Conservation (phyloP, 2,113 vertebrate genomes). For the Bagarius yarrelli region DNA sequence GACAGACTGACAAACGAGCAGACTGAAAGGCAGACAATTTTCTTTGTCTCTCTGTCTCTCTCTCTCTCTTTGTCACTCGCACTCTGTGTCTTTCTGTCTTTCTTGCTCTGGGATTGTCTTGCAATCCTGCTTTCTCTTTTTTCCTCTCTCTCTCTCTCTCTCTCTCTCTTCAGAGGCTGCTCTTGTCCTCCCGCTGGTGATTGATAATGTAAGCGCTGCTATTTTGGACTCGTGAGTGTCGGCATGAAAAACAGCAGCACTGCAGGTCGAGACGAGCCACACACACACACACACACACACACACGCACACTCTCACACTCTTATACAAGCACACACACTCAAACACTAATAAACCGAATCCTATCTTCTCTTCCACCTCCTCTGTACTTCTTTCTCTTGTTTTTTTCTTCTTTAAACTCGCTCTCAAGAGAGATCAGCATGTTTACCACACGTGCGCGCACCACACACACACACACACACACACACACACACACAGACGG, state of each 20-base stretch:
- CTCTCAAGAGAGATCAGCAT: slow-evolving; percentile 13
- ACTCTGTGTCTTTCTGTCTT: slow-evolving; percentile 3
- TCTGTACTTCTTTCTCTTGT: not conserved
- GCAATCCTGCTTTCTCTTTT: not conserved
- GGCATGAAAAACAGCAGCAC: slow-evolving; percentile 41
- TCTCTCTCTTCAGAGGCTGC: slow-evolving; percentile 20
- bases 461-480: slow-evolving; percentile 12
- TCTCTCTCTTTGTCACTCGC: not conserved
- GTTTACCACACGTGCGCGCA: not conserved
- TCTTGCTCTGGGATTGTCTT: not conserved
- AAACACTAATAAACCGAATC: slow-evolving; percentile 14
- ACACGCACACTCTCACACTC: not conserved
- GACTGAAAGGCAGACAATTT: no score
- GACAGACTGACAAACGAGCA: no score
- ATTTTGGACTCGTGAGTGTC: slow-evolving; percentile 48
- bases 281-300: not conserved
- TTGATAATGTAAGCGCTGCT: slow-evolving; percentile 46
- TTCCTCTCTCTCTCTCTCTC: slow-evolving; percentile 17
- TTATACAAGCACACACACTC: not conserved
- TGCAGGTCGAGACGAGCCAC: slow-evolving; percentile 34
- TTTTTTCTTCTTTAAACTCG: slow-evolving; percentile 1
- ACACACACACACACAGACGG: not conserved
- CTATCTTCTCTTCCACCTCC: not conserved
- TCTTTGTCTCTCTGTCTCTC: not conserved
- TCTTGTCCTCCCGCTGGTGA: slow-evolving; percentile 36